These are phyloP conservation scores for Drosophila teissieri DNA, from an alignment of 1,140 invertebrate genomes.

Conservation along the genomic window DNA sequence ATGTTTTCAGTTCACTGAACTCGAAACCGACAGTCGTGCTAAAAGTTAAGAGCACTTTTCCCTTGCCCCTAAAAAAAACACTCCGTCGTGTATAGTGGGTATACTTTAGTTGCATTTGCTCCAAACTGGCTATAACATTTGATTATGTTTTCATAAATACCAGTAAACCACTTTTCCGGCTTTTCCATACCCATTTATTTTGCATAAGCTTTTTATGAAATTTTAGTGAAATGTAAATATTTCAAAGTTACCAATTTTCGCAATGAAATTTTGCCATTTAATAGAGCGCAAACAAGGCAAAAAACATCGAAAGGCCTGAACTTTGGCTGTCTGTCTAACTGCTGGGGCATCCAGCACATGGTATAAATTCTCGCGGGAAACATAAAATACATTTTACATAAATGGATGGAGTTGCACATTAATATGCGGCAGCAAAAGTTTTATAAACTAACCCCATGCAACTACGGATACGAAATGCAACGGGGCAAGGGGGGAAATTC, in stretches of 20 bases:
- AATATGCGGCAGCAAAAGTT: slow-evolving; percentile 66
- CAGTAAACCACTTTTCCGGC: slow-evolving; percentile 42
- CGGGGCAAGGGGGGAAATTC: neutral
- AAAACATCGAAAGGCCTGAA: slow-evolving; percentile 18
- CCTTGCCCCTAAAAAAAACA: neutral
- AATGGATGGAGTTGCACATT: slow-evolving; percentile 71
- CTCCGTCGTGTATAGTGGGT: neutral
- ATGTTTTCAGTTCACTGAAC: slow-evolving; percentile 31
- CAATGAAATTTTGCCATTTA: slow-evolving; percentile 62
- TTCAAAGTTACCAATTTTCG: slow-evolving; percentile 48
- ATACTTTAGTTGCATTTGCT: slow-evolving; percentile 14
- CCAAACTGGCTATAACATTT: slow-evolving; percentile 54
- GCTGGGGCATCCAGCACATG: slow-evolving; percentile 30
- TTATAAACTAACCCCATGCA: slow-evolving; percentile 34
- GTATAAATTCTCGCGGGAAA: slow-evolving; percentile 61
- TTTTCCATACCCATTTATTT: slow-evolving; percentile 21
- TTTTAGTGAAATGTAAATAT: slow-evolving; percentile 62
- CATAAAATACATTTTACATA: slow-evolving; percentile 80
- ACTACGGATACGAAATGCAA: neutral
- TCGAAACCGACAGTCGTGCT: slow-evolving; percentile 12
- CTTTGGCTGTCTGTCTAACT: slow-evolving; percentile 39
- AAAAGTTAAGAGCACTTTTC: slow-evolving; percentile 25
- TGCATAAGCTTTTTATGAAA: slow-evolving; percentile 58
- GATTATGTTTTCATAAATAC: slow-evolving; percentile 64
- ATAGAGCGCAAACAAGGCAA: slow-evolving; percentile 27